Evolutionary conservation across 2,888 invertebrate species (phyloP).

Genomic region (Timema podura): DNA sequence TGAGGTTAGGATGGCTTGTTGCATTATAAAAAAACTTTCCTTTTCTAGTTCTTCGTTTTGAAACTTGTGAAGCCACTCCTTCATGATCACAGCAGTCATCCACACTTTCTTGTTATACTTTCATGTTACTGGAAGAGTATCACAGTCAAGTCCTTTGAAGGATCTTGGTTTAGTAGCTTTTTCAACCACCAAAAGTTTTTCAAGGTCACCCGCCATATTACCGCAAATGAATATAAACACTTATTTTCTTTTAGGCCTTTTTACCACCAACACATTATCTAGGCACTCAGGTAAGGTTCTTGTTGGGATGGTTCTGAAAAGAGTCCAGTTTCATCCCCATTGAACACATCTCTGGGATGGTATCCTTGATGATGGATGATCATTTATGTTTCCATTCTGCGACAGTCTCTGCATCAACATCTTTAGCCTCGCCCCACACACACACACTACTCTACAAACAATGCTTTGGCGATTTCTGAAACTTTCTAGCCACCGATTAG

Average conservation of each 20-base stretch:
- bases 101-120: neutral
- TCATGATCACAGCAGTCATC: neutral
- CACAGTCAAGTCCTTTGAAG: neutral
- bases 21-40: constrained; percentile 5
- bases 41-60: neutral
- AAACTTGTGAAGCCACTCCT: constrained; percentile 4
- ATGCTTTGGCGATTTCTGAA: neutral
- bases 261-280: neutral
- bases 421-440: neutral
- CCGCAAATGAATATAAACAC: too few relatives aligned
- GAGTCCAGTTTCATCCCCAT: neutral
- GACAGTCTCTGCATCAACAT: neutral
- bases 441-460: neutral
- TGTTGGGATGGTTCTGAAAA: constrained; percentile 5
- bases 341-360: constrained; percentile 7
- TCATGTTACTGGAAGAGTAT: constrained; percentile 3
- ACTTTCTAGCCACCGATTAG: neutral
- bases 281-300: neutral
- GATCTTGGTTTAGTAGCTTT: neutral
- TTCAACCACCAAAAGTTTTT: constrained; percentile 1
- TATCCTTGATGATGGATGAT: constrained; percentile 2
- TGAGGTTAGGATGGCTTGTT: neutral
- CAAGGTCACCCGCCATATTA: neutral
- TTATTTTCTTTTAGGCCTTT: neutral
- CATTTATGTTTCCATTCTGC: neutral